Evolutionary conservation across 1,140 invertebrate genomes (phyloP).

Genomic region (Drosophila prosaltans): DNA sequence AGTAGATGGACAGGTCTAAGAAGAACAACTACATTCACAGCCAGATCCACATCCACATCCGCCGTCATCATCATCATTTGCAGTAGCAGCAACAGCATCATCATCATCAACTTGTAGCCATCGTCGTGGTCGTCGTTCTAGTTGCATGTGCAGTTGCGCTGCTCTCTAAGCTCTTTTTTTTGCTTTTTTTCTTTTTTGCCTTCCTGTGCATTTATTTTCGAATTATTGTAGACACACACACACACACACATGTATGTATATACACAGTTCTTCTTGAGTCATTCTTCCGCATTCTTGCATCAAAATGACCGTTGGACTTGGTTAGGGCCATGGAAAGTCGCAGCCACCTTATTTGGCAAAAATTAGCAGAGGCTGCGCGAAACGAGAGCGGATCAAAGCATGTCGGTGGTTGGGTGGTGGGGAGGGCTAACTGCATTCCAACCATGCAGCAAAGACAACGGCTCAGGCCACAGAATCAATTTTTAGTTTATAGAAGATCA

Average conservation of each 20-base stretch:
- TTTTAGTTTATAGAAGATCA: too few relatives aligned
- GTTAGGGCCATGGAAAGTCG: slow-evolving; percentile 11
- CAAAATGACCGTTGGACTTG: slow-evolving; percentile 70
- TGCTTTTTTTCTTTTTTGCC: slow-evolving; percentile 33
- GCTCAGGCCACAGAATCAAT: too few relatives aligned
- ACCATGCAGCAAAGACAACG: too few relatives aligned
- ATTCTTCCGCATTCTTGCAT: slow-evolving; percentile 78
- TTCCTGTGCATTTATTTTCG: slow-evolving; percentile 76
- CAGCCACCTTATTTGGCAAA: slow-evolving; percentile 64
- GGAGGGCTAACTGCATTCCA: slow-evolving; percentile 15
- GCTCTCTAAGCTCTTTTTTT: slow-evolving; percentile 60
- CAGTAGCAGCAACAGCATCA: background rate
- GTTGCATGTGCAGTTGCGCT: slow-evolving; percentile 61
- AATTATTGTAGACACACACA: slow-evolving; percentile 65
- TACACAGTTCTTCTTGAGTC: slow-evolving; percentile 63
- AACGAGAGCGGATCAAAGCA: background rate
- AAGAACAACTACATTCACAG: slow-evolving; percentile 14
- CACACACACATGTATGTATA: background rate
- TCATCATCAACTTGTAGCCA: background rate
- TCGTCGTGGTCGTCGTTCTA: slow-evolving; percentile 5
- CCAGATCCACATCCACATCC: slow-evolving; percentile 39
- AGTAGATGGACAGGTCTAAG: slow-evolving; percentile 57
- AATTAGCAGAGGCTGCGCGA: slow-evolving; percentile 50
- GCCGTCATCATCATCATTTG: slow-evolving; percentile 25
- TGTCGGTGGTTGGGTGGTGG: background rate